Percentiles rank a stretch among this genome's conserved stretches.
Conservation (phyloP, 2,797 vertebrate genomes). For the Holocentrus rufus region DNA sequence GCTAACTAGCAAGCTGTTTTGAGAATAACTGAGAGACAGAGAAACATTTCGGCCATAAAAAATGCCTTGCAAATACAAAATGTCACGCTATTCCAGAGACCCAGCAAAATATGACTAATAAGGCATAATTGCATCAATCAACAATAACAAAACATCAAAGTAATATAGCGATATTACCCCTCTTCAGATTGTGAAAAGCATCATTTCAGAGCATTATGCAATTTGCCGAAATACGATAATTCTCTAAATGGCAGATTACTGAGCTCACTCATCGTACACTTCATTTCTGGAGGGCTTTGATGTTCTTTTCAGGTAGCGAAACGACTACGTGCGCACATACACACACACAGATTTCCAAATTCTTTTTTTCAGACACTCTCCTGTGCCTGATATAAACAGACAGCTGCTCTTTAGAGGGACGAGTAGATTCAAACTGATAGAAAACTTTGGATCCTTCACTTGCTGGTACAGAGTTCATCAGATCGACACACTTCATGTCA, state of each 20-base stretch:
- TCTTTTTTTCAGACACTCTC: slow-evolving; percentile 1
- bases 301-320: slow-evolving; percentile 43
- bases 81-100: slow-evolving; percentile 9
- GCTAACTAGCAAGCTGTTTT: too few relatives aligned
- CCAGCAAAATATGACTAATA: slow-evolving; percentile 35
- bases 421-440: slow-evolving; percentile 13
- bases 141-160: slow-evolving; percentile 58
- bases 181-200: slow-evolving; percentile 32
- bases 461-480: too few relatives aligned
- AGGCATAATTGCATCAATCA: slow-evolving; percentile 15
- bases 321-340: neutral
- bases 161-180: slow-evolving; percentile 1
- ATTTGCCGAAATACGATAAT: slow-evolving; percentile 50
- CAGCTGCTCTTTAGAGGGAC: slow-evolving; percentile 8
- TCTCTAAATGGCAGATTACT: slow-evolving; percentile 52
- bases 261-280: slow-evolving; percentile 20
- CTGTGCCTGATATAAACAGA: neutral
- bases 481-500: too few relatives aligned
- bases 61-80: slow-evolving; percentile 22
- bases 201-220: slow-evolving; percentile 47
- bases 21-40: neutral
- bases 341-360: slow-evolving; percentile 13
- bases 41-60: neutral
- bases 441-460: neutral
- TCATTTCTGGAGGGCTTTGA: slow-evolving; percentile 55